Base-by-base conservation (phyloP, 1,140 invertebrate species). In the Drosophila equinoxialis region DNA sequence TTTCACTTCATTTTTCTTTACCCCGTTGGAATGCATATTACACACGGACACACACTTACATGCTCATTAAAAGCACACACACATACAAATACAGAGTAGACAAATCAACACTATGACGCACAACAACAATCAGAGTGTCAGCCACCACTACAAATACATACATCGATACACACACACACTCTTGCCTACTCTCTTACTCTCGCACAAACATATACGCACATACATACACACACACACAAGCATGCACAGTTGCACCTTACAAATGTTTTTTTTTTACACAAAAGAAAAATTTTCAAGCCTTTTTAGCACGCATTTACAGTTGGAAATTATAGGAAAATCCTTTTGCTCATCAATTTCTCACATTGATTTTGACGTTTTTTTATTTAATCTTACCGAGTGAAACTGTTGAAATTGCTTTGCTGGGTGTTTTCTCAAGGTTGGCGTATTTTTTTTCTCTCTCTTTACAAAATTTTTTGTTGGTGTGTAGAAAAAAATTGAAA, bases 1-100 rank as follows among this genome's bases (percentile, higher is more conserved):
- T 37, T 20, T 37, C 77, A 41, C 54, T 66, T 66, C n/a, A 26
- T 48, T 58, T 60, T 68, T 17, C 26, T 79, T 83, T 83, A 89
- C 85, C 84, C 84, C 84, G 84, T 89, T 89, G 80, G 84, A 89
- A 89, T 89, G 85, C 84, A 89, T 80, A 87, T 83, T 83, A 87
- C 79, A 85, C 70, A 71, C 65, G 63, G 45, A 78, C 55, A 79
- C 55, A 69, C 61, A 63, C 42, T 39, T 39, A 54, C 42, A 57
- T 23, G 17, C 45, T 23, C 45, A 51, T 51, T 51, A 42, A 51
- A 20, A 51, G 45, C 39, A 26, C 55, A 65, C 41, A 30, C 58
- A 58, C 6, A 33, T 37, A 58, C 6, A 33, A 37, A 41, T 35
- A 26, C 51, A 17, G n/a, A 17, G 39, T 39, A 59, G 57, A 48